Conservation (phyloP, 1,140 invertebrate genomes). For the Sycobia sp. region DNA sequence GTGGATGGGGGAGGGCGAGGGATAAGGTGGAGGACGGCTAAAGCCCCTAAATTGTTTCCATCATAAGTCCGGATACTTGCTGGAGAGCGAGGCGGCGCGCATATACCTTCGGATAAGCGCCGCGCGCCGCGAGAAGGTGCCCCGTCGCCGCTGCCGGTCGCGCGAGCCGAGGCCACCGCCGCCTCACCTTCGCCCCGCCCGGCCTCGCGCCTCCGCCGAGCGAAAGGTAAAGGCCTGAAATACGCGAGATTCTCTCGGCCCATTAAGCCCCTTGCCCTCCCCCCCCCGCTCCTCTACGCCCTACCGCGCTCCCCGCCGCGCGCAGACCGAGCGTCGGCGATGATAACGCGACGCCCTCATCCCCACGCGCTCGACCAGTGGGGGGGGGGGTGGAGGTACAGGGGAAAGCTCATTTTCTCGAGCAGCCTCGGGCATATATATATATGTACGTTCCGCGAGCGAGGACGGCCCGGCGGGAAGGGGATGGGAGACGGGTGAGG, state of each 20-base stretch:
- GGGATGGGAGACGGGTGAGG: background rate
- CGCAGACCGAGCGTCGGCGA: conserved; percentile 35
- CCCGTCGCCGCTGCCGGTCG: too few relatives aligned
- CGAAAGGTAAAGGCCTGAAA: conserved; percentile 32
- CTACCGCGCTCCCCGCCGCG: conserved; percentile 28
- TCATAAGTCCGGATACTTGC: conserved; percentile 62
- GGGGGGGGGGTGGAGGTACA: too few relatives aligned
- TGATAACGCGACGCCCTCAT: conserved; percentile 43
- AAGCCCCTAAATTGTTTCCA: conserved; percentile 63
- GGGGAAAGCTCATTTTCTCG: conserved; percentile 34
- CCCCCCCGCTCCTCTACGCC: conserved; percentile 28
- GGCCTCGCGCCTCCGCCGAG: background rate
- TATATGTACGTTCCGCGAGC: background rate
- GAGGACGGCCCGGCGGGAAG: background rate
- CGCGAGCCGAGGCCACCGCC: conserved; percentile 55
- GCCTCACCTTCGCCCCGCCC: too few relatives aligned
- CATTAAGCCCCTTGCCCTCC: conserved; percentile 25
- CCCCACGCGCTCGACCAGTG: too few relatives aligned
- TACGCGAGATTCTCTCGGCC: conserved; percentile 33
- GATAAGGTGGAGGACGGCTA: too few relatives aligned
- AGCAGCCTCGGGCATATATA: background rate
- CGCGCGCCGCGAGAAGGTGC: conserved; percentile 51
- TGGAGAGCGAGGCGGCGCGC: conserved; percentile 36
- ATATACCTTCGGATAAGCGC: conserved; percentile 57
- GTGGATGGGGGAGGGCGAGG: too few relatives aligned